These are phyloP conservation scores for Drosophila robusta DNA, from an alignment of 2,888 invertebrate genomes.

Conservation along the genomic window DNA sequence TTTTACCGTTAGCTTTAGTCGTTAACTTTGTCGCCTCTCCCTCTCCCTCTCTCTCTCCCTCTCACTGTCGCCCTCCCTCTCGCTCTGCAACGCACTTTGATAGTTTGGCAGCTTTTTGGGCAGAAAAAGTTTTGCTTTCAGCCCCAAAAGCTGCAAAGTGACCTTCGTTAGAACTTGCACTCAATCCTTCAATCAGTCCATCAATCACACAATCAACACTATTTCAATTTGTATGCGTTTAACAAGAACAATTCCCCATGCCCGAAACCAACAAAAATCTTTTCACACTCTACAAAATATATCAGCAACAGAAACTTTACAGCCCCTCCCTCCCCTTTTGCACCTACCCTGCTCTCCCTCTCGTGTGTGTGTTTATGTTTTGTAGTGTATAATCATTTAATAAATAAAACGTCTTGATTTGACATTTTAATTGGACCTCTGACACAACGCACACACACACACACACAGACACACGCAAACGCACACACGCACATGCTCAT, in stretches of 20 bases:
- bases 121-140: slow-evolving; percentile 29
- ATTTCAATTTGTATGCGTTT: slow-evolving; percentile 50
- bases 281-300: slow-evolving; percentile 47
- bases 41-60: background rate
- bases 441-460: slow-evolving; percentile 48
- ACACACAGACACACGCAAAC: slow-evolving; percentile 26
- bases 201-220: slow-evolving; percentile 44
- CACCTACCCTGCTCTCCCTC: no score
- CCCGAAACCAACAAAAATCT: slow-evolving; percentile 20
- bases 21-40: slow-evolving; percentile 29
- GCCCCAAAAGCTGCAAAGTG: background rate
- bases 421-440: slow-evolving; percentile 76
- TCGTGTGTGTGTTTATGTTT: slow-evolving; percentile 45
- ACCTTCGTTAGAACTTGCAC: background rate
- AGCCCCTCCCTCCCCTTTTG: no score
- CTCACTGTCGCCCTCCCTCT: background rate
- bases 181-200: slow-evolving; percentile 24
- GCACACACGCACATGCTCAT: background rate
- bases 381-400: slow-evolving; percentile 68
- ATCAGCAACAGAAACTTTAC: no score
- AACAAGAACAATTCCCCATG: slow-evolving; percentile 43
- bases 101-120: slow-evolving; percentile 25
- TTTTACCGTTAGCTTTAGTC: slow-evolving; percentile 63
- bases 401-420: slow-evolving; percentile 77
- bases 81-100: slow-evolving; percentile 13